phyloP scores from a whole-genome alignment of 92 coral and sea anemone species.

The Metridium senile region DNA sequence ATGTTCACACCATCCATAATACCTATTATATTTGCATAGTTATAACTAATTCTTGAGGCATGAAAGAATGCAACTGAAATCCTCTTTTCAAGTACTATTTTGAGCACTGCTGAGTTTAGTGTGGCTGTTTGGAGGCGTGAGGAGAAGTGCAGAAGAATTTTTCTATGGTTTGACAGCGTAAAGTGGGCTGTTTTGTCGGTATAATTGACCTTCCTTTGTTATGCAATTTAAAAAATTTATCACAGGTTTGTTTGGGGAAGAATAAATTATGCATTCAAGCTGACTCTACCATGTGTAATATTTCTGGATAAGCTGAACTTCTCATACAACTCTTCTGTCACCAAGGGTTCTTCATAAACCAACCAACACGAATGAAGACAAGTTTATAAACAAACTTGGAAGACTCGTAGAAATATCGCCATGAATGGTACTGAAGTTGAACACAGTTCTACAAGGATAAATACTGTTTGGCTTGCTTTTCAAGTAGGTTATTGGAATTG shows the following conservation, averaged over 20 bases:
- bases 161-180: not conserved
- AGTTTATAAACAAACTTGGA: too few relatives aligned
- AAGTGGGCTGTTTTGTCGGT: not conserved
- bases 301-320: not conserved
- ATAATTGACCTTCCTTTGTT: conserved; percentile 19
- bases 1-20: too few relatives aligned
- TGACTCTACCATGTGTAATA: conserved; percentile 1
- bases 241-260: conserved; percentile 21
- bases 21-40: too few relatives aligned
- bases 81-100: too few relatives aligned
- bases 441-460: not conserved
- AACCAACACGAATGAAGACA: not conserved
- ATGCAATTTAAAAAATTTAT: conserved; percentile 6
- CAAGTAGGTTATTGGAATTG: conserved; percentile 63
- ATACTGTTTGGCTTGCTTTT: conserved; percentile 55
- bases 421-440: not conserved
- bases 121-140: too few relatives aligned
- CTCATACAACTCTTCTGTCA: too few relatives aligned
- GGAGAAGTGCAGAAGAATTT: not conserved
- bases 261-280: conserved; percentile 5
- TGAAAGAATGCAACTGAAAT: too few relatives aligned
- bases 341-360: too few relatives aligned
- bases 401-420: not conserved
- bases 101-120: too few relatives aligned
- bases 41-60: too few relatives aligned